A percentile compares a stretch with the other conserved stretches of the same genome.
phyloP scores from a whole-genome alignment of 2,797 vertebrate genomes.

The Anguilla marmorata region DNA sequence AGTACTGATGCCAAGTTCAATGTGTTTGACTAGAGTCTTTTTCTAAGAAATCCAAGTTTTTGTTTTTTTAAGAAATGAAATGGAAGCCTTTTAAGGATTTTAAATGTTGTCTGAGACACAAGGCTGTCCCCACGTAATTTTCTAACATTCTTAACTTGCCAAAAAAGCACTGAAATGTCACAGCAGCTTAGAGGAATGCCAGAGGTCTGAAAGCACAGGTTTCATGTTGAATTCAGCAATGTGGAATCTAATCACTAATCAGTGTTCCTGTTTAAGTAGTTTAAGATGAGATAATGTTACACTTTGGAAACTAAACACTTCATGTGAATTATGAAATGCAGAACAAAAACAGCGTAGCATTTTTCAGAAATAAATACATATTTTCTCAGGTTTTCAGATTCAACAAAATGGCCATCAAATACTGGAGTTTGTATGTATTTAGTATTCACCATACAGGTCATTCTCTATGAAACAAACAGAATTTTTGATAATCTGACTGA shows the following conservation, averaged over 20 bases:
- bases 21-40: constrained; percentile 12
- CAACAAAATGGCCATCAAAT: background rate
- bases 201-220: background rate
- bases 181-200: background rate
- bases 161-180: background rate
- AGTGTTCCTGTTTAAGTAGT: background rate
- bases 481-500: background rate
- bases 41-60: background rate
- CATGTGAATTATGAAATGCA: background rate
- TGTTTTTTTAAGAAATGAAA: constrained; percentile 20
- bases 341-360: background rate
- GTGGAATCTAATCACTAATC: background rate
- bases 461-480: background rate
- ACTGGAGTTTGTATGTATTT: background rate
- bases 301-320: background rate
- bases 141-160: background rate
- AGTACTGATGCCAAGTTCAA: background rate
- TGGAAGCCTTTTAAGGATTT: constrained; percentile 13
- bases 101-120: constrained; percentile 29
- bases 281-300: background rate
- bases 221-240: background rate
- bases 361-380: background rate
- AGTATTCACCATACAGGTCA: background rate
- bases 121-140: constrained; percentile 21
- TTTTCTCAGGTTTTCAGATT: background rate